Evolutionary conservation across 2,797 vertebrate species (phyloP).

Genomic region (Anabas testudineus): DNA sequence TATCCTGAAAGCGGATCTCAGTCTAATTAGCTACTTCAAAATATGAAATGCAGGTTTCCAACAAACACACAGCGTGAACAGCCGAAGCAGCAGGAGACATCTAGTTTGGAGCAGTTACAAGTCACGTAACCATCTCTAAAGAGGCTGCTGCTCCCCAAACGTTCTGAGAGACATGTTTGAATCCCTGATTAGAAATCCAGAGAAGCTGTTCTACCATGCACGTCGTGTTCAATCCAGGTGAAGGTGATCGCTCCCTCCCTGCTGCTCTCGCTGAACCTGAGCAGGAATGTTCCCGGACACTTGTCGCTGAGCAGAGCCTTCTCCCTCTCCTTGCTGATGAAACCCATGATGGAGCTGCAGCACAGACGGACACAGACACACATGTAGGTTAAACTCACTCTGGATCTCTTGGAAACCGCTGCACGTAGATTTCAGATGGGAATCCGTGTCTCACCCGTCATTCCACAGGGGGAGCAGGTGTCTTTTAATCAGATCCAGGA

Average conservation of each 20-base stretch:
- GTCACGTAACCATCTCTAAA: no score
- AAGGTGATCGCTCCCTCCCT: slow-evolving; percentile 95
- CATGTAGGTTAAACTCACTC: not conserved
- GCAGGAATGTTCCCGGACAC: slow-evolving; percentile 91
- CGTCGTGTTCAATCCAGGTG: slow-evolving; percentile 87
- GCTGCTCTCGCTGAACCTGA: slow-evolving; percentile 97
- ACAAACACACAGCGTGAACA: no score
- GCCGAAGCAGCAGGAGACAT: no score
- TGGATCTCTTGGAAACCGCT: no score
- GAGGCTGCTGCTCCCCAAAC: no score
- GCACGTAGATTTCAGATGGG: no score
- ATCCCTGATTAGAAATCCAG: no score
- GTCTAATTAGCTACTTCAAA: no score
- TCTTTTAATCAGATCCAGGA: slow-evolving; percentile 96
- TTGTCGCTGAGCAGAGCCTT: slow-evolving; percentile 88
- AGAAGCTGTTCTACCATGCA: slow-evolving; percentile 61
- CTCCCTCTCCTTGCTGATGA: slow-evolving; percentile 93
- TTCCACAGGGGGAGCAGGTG: slow-evolving; percentile 95
- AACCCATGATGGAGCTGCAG: slow-evolving; percentile 92
- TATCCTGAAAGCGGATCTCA: no score
- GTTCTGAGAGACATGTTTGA: no score
- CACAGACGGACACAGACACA: not conserved
- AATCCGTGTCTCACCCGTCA: slow-evolving; percentile 86
- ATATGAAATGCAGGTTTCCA: no score
- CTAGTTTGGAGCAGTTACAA: no score